phyloP scores from a whole-genome alignment of 2,797 vertebrate genomes.

The Philypnodon macrostomus region DNA sequence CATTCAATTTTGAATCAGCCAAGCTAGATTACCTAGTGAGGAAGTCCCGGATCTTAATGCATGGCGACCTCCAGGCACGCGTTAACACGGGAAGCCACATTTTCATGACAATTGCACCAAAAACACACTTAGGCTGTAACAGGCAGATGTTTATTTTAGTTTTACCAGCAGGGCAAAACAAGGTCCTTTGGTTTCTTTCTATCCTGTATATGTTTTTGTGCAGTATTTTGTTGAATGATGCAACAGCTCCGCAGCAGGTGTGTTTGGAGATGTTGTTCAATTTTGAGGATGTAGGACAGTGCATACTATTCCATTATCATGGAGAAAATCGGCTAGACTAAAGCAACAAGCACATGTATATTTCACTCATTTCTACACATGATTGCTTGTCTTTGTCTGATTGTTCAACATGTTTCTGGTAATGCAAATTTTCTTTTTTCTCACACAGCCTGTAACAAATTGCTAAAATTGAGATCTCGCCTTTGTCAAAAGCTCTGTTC shows the following conservation, averaged over 20 bases:
- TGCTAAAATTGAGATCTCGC: conserved; percentile 52
- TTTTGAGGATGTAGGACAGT: conserved; percentile 2
- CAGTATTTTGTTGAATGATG: not conserved
- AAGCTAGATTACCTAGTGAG: too few relatives aligned
- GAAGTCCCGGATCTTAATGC: too few relatives aligned
- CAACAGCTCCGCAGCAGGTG: not conserved
- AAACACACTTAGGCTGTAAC: too few relatives aligned
- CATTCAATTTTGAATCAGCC: too few relatives aligned
- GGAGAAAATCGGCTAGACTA: not conserved
- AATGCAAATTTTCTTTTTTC: conserved; percentile 40
- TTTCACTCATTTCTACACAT: conserved; percentile 24
- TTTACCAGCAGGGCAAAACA: not conserved
- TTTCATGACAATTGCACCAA: too few relatives aligned
- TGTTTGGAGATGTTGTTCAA: conserved; percentile 5
- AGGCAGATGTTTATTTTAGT: not conserved
- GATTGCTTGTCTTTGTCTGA: conserved; percentile 29
- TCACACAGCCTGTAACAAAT: conserved; percentile 50
- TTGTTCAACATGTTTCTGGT: conserved; percentile 29
- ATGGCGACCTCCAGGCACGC: too few relatives aligned
- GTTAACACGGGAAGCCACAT: too few relatives aligned
- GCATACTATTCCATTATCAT: not conserved
- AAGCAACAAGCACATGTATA: not conserved
- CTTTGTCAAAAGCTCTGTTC: conserved; percentile 46
- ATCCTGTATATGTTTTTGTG: not conserved
- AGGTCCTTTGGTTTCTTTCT: not conserved